Conservation (phyloP, 2,888 invertebrate genomes). For the Punctoribates punctum region DNA sequence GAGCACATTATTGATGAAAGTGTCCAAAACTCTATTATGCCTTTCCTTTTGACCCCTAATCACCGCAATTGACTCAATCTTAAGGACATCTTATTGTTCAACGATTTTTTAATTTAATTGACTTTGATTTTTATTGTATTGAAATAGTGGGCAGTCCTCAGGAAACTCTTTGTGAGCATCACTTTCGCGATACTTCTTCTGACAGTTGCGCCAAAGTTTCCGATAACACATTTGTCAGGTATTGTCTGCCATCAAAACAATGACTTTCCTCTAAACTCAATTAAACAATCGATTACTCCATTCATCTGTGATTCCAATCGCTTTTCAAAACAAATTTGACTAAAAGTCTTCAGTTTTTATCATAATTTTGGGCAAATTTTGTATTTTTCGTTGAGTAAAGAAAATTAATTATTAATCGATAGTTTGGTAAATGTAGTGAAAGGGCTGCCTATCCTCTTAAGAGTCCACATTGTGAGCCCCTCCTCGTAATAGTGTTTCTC, state of each 20-base stretch:
- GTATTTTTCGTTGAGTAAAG: no score
- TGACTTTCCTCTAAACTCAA: not conserved
- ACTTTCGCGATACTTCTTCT: conserved; percentile 40
- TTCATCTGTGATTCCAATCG: no score
- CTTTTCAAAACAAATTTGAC: not conserved
- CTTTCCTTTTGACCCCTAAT: not conserved
- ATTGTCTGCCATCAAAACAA: not conserved
- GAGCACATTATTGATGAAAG: no score
- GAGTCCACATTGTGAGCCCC: not conserved
- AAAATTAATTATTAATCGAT: no score
- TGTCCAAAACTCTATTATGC: not conserved
- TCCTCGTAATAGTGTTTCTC: not conserved
- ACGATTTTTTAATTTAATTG: not conserved
- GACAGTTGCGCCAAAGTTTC: conserved; percentile 40
- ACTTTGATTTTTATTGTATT: not conserved
- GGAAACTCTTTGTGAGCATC: conserved; percentile 30
- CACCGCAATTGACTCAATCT: no score
- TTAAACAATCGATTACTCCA: no score
- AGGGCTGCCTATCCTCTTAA: no score
- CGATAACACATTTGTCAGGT: conserved; percentile 35
- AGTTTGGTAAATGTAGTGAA: no score
- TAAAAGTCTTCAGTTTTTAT: no score
- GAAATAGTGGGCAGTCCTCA: conserved; percentile 17
- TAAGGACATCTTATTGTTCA: no score
- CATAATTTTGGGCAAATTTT: no score